Evolutionary conservation across 2,113 vertebrate species (phyloP).

Genomic region (Grammomys dolichurus): DNA sequence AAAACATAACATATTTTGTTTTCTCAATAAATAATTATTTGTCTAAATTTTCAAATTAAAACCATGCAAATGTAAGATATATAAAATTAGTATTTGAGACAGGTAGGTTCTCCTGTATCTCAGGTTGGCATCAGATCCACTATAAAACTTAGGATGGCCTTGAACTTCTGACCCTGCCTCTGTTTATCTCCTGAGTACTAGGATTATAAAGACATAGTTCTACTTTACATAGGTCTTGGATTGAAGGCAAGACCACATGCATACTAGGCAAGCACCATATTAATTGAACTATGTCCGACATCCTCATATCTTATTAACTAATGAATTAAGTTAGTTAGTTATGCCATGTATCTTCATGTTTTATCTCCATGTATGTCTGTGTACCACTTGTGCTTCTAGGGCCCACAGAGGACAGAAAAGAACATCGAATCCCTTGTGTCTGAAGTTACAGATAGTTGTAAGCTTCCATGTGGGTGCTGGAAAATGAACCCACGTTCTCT

Average conservation of each 20-base stretch:
- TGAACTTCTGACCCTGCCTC: background rate
- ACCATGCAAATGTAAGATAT: background rate
- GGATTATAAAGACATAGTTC: background rate
- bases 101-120: background rate
- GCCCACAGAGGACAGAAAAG: background rate
- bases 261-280: background rate
- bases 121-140: too few relatives aligned
- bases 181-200: background rate
- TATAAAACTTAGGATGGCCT: background rate
- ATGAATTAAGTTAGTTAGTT: background rate
- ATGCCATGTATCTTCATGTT: background rate
- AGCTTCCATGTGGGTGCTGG: background rate
- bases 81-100: background rate
- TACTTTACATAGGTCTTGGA: too few relatives aligned
- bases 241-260: background rate
- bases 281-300: background rate
- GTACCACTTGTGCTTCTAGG: background rate
- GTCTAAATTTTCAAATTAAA: constrained; percentile 51
- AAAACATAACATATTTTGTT: background rate
- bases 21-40: background rate
- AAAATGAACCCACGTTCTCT: background rate
- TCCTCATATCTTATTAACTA: too few relatives aligned
- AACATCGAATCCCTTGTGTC: background rate
- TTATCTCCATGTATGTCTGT: background rate
- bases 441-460: background rate